phyloP scores from a whole-genome alignment of 2,888 invertebrate genomes.

The Galeruca laticollis region DNA sequence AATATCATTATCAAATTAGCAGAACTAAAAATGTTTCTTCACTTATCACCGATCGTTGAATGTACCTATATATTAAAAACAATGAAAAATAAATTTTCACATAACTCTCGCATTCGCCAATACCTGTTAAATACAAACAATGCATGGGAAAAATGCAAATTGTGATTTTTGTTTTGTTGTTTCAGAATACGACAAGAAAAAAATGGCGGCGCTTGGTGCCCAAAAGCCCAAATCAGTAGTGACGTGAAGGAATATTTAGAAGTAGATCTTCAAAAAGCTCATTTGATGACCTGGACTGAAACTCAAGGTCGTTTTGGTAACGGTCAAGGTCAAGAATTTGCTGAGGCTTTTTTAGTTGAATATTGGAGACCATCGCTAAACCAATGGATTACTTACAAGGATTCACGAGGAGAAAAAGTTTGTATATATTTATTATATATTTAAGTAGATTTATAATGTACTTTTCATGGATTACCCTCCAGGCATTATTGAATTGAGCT shows the following conservation, averaged over 20 bases:
- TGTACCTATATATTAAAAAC: too few relatives aligned
- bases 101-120: too few relatives aligned
- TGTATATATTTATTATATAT: slow-evolving; percentile 63
- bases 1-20: too few relatives aligned
- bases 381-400: slow-evolving; percentile 84
- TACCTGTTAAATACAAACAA: too few relatives aligned
- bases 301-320: slow-evolving; percentile 94
- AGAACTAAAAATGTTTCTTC: too few relatives aligned
- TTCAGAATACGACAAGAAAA: slow-evolving; percentile 86
- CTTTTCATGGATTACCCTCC: too few relatives aligned
- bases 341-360: slow-evolving; percentile 85
- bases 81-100: too few relatives aligned
- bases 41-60: too few relatives aligned
- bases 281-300: slow-evolving; percentile 86
- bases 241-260: slow-evolving; percentile 86
- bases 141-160: background rate
- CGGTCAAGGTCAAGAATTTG: slow-evolving; percentile 90
- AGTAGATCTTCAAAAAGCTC: slow-evolving; percentile 80
- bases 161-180: slow-evolving; percentile 46
- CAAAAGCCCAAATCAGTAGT: slow-evolving; percentile 82
- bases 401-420: slow-evolving; percentile 80
- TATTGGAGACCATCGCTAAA: slow-evolving; percentile 79
- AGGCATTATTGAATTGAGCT: too few relatives aligned
- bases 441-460: background rate
- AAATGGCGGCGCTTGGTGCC: slow-evolving; percentile 95